Percentiles rank a stretch among this genome's conserved stretches.
These are phyloP conservation scores for Melanostoma scalare DNA, from an alignment of 2,888 invertebrate species.

Conservation along the genomic window DNA sequence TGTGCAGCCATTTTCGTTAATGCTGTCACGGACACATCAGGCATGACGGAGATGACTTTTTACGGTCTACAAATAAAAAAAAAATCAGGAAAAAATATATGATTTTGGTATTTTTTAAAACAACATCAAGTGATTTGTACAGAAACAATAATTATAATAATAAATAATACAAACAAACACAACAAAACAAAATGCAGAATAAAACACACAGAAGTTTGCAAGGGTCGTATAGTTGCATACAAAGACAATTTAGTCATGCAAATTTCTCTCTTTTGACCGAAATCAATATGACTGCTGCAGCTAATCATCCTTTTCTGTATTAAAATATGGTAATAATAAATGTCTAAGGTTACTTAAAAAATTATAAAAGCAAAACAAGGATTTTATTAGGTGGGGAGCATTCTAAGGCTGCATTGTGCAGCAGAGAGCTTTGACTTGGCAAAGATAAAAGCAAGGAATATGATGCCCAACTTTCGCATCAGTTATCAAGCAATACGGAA, in stretches of 20 bases:
- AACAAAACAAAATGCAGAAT: slow-evolving; percentile 15
- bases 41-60: slow-evolving; percentile 76
- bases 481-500: no score
- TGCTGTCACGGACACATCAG: slow-evolving; percentile 74
- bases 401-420: no score
- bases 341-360: background rate
- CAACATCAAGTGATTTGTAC: slow-evolving; percentile 46
- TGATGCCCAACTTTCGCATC: no score
- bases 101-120: slow-evolving; percentile 44
- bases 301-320: slow-evolving; percentile 56
- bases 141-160: slow-evolving; percentile 68
- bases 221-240: background rate
- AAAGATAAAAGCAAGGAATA: no score
- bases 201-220: background rate
- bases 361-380: background rate
- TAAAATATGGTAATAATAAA: background rate
- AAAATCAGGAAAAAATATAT: slow-evolving; percentile 54
- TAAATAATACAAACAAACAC: slow-evolving; percentile 61
- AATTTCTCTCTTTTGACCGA: slow-evolving; percentile 35
- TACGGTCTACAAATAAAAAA: slow-evolving; percentile 80
- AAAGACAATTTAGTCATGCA: slow-evolving; percentile 7
- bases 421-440: no score
- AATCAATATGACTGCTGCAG: slow-evolving; percentile 40
- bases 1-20: slow-evolving; percentile 63
- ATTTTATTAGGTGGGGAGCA: background rate